Evolutionary conservation across 2,797 vertebrate genomes (phyloP).

Genomic region (Psittacula derbiana): DNA sequence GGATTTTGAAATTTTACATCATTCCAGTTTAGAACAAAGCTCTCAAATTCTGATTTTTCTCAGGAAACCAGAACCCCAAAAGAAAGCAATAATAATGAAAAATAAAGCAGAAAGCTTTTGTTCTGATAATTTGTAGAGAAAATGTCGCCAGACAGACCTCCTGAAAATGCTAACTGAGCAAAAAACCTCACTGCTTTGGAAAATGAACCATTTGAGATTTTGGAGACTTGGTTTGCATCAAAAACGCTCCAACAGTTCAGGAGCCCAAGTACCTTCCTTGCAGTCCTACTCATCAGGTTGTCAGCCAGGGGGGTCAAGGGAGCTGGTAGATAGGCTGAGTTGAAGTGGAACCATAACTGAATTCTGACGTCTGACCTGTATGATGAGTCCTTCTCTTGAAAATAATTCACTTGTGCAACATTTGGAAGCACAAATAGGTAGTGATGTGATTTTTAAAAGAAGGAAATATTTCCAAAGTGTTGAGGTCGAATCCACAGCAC

Average conservation of each 20-base stretch:
- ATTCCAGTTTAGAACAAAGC: background rate
- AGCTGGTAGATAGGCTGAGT: background rate
- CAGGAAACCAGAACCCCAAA: background rate
- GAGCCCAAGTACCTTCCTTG: background rate
- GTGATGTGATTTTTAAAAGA: background rate
- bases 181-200: background rate
- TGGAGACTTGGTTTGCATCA: background rate
- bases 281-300: background rate
- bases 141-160: background rate
- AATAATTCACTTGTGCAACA: background rate
- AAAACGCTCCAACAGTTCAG: background rate
- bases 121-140: background rate
- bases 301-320: fast-evolving
- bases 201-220: background rate
- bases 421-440: background rate
- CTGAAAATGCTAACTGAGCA: background rate
- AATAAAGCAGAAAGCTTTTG: background rate
- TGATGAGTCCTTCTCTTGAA: fast-evolving
- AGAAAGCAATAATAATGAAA: background rate
- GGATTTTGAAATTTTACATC: slow-evolving; percentile 22
- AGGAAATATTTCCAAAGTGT: background rate
- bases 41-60: background rate
- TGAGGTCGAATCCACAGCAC: background rate
- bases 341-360: background rate
- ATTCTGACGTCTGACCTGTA: background rate